Base-by-base conservation (phyloP, 2,797 vertebrate species). In the Enteromius anoplus region DNA sequence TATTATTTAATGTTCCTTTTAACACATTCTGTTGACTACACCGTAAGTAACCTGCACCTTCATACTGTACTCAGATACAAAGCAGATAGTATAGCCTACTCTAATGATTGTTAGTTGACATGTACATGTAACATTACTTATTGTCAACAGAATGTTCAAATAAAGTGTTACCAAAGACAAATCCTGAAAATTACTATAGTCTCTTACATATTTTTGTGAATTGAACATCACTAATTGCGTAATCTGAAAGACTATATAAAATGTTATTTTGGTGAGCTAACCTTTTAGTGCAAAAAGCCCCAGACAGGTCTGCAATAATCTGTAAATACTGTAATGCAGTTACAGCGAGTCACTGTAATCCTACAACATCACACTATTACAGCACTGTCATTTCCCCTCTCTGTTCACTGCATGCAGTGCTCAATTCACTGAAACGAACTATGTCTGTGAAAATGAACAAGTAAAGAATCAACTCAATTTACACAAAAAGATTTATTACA, bases 381-480 rank as follows among this genome's bases (percentile, higher is more conserved):
- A 26, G 8, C 23, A 26, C 14, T 70, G 68, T 70, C 2, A 0
- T 49, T 29, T 49, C 42, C 26, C 11, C 14, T 71, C 7, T 15
- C 47, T 71, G 23, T 71, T 71, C 26, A 72, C 15, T 12, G 26
- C 45, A 72, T 21, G 19, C 45, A 32, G 26, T 4, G 34, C 10
- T 34, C 29, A n/a, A 21, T n/a, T 12, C 12, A 53, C 14, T 34
- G 42, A 2, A 47, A 71, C 47, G 9, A 73, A 53, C 49, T 34
- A 53, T 29, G n/a, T 73, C 49, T 53, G 49, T n/a, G 49, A 32
- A 21, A 53, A 73, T 73, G 1, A 21, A 37, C 15, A 21, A 60
- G 51, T 75, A n/a, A 75, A 9, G 11, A 60, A 58, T 75, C 34
- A 58, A 45, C 37, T 58, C 47, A n/a, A 81, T 11, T 29, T 37